Evolutionary conservation across 1,140 invertebrate species (phyloP).

Genomic region (Drosophila bocqueti): DNA sequence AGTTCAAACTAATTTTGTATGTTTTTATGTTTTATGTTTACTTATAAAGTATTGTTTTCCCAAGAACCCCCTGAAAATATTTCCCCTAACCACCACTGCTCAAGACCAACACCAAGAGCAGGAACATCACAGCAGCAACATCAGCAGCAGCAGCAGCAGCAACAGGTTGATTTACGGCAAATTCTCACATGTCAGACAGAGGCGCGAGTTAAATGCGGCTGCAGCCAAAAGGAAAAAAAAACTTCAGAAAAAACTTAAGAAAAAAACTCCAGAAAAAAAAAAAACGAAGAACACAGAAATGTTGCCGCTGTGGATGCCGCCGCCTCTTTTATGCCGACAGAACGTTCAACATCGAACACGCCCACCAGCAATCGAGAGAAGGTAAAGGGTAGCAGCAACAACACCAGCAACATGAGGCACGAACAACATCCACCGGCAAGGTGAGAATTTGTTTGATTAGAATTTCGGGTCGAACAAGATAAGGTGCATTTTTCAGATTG

Average conservation of each 20-base stretch:
- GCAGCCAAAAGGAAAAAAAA: constrained; percentile 44
- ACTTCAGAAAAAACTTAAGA: no score
- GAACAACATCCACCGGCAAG: constrained; percentile 37
- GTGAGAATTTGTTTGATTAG: constrained; percentile 84
- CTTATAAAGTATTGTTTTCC: neutral
- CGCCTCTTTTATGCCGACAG: constrained; percentile 70
- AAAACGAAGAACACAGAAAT: constrained; percentile 71
- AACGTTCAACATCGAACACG: constrained; percentile 79
- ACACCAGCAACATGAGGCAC: constrained; percentile 11
- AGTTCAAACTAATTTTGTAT: no score
- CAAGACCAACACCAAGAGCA: constrained; percentile 31
- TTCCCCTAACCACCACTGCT: neutral
- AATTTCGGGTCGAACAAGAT: constrained; percentile 56
- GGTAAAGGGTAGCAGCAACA: constrained; percentile 55
- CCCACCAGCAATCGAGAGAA: constrained; percentile 50
- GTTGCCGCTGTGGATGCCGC: constrained; percentile 58
- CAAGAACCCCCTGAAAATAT: neutral
- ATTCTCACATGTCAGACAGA: constrained; percentile 73
- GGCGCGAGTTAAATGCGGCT: constrained; percentile 65
- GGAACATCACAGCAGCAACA: constrained; percentile 46
- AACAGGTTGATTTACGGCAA: constrained; percentile 83
- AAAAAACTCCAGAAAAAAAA: no score
- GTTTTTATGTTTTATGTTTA: no score
- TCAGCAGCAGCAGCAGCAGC: constrained; percentile 45
- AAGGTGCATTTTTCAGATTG: constrained; percentile 28